Base-by-base conservation (phyloP, 2,888 invertebrate genomes). In the Phania funesta region DNA sequence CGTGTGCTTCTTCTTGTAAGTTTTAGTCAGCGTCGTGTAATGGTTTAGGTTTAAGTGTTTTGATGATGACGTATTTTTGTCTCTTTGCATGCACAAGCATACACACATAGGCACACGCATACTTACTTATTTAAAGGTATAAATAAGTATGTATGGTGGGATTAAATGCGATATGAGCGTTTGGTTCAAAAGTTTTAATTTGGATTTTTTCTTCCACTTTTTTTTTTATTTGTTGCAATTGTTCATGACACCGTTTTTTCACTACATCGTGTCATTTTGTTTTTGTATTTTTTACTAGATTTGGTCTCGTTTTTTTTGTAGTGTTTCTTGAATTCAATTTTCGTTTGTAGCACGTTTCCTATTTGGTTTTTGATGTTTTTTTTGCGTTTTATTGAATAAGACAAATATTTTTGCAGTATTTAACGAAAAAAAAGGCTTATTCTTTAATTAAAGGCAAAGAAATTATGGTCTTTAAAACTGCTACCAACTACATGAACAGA, bases 241-340 rank as follows among this genome's bases (percentile, higher is more conserved):
- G 88, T 87, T 88, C 88, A 87, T 88, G 88, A 87, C 88, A 87
- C 86, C 87, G 86, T 86, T 87, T 87, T 65, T 62, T 44, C 41
- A 35, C n/a, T 62, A 38, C 46, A 70, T 35, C 75, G 56, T 62
- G 35, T 56, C 56, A 54, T 56, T 73, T 64, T 85, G 83, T 85
- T 86, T 84, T 58, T 52, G 32, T 68, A 62, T 38, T 74, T 75
- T 46, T 71, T 54, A 29, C 70, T 77, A 56, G 38, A 65, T 65
- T 67, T 80, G 76, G 80, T 80, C 80, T 80, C 71, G 80, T 76
- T 80, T 80, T 70, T 80, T 1, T 26, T 80, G 68, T 56, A 68
- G 38, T 74, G 56, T 75, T 80, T 50, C 68, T 70, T 68, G 64
- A 80, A 80, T 75, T 80, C 80, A 80, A 75, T 80, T 75, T 79